Percentiles rank a stretch among this genome's conserved stretches.
Conservation (phyloP, 2,797 vertebrate species). For the Hemitrygon akajei region DNA sequence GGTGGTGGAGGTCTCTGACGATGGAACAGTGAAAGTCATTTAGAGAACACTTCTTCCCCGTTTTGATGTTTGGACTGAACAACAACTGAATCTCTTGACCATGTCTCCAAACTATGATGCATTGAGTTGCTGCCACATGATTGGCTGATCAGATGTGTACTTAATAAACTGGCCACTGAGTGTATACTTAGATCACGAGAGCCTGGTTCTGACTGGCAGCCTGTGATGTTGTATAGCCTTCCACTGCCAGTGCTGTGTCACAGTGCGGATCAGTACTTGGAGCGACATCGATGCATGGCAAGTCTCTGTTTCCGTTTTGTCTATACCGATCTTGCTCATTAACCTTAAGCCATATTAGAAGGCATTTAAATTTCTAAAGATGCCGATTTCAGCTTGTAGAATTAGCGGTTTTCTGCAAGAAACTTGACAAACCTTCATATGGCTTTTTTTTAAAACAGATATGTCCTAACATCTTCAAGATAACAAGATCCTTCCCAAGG, state of each 20-base stretch:
- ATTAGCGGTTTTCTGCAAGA: not conserved
- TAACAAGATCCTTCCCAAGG: not conserved
- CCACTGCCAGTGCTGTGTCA: not conserved
- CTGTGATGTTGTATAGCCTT: not conserved
- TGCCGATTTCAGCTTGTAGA: not conserved
- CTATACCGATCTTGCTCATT: not conserved
- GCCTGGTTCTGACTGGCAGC: not conserved
- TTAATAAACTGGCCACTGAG: no score
- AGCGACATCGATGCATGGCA: not conserved
- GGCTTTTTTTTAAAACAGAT: not conserved
- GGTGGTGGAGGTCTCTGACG: no score
- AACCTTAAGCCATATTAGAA: not conserved
- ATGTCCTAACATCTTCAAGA: not conserved
- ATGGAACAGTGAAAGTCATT: no score
- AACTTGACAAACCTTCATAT: not conserved
- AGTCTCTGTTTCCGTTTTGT: not conserved
- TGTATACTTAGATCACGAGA: not conserved
- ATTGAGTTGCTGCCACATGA: no score
- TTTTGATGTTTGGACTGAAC: no score
- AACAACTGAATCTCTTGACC: no score
- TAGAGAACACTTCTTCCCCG: no score
- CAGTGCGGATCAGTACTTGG: not conserved
- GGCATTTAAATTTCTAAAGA: not conserved
- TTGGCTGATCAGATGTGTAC: no score
- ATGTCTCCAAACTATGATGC: no score